Percentiles rank a stretch among this genome's conserved stretches.
These are phyloP conservation scores for Strix aluco DNA, from an alignment of 2,113 vertebrate species.

Conservation along the genomic window DNA sequence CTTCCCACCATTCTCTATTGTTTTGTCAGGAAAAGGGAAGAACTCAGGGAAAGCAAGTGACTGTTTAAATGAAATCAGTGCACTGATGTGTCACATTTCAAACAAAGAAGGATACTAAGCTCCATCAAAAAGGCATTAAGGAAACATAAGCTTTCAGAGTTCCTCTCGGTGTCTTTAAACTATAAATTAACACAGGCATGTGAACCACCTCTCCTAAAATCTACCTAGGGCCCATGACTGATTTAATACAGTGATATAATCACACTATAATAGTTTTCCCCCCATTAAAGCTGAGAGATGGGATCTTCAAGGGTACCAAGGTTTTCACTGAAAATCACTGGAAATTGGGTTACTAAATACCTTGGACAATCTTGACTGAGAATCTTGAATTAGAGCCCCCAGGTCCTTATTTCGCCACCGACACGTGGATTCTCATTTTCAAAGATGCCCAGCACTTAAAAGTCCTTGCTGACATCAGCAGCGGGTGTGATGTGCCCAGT, in stretches of 20 bases:
- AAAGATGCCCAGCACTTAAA: not conserved
- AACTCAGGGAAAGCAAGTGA: not conserved
- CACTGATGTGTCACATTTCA: not conserved
- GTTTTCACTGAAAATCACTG: fast-evolving
- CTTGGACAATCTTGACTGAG: not conserved
- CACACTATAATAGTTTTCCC: not conserved
- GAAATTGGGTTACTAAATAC: not conserved
- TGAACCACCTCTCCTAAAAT: not conserved
- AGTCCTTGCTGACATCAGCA: not conserved
- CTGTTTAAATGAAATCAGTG: not conserved
- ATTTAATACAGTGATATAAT: not conserved
- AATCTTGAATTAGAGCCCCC: not conserved
- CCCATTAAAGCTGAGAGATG: not conserved
- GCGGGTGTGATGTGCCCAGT: fast-evolving
- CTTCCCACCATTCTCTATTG: not conserved
- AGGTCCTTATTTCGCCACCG: fast-evolving
- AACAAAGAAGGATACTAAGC: not conserved
- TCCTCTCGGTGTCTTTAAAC: not conserved
- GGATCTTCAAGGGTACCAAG: not conserved
- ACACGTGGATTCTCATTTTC: not conserved
- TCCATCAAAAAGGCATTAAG: not conserved
- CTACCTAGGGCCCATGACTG: not conserved
- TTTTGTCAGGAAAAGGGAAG: not conserved
- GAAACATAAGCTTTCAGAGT: not conserved
- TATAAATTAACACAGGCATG: fast-evolving